Evolutionary conservation across 2,797 vertebrate genomes (phyloP).

Genomic region (Scolopax bukidnonensis): DNA sequence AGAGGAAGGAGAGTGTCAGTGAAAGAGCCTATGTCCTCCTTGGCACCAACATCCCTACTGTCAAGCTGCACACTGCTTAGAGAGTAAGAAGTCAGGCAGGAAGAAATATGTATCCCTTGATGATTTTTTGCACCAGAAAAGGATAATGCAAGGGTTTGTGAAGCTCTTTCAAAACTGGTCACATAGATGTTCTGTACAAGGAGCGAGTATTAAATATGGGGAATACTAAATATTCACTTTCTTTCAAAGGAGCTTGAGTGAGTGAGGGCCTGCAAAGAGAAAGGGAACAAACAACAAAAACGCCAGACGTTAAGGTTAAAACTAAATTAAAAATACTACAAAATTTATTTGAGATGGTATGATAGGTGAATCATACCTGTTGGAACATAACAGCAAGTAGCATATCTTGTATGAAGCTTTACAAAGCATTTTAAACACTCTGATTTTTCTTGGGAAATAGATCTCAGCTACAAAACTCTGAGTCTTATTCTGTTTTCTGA

Average conservation of each 20-base stretch:
- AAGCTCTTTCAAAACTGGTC: not conserved
- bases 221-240: not conserved
- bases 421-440: not conserved
- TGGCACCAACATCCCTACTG: not conserved
- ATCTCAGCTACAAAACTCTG: not conserved
- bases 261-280: not conserved
- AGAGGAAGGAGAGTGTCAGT: not conserved
- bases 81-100: not conserved
- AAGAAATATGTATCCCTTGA: not conserved
- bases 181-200: not conserved
- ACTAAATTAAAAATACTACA: not conserved
- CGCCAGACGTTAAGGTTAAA: not conserved
- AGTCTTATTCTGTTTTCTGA: not conserved
- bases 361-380: not conserved
- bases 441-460: not conserved
- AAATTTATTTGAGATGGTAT: not conserved
- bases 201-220: not conserved
- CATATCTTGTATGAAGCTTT: not conserved
- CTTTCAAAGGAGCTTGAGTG: not conserved
- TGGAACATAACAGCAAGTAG: rapidly evolving
- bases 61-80: not conserved
- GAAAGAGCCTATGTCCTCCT: not conserved
- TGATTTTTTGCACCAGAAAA: not conserved
- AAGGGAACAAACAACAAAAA: not conserved
- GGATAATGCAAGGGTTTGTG: not conserved